phyloP scores from a whole-genome alignment of 2,888 invertebrate genomes.

The Schizotus pectinicornis region DNA sequence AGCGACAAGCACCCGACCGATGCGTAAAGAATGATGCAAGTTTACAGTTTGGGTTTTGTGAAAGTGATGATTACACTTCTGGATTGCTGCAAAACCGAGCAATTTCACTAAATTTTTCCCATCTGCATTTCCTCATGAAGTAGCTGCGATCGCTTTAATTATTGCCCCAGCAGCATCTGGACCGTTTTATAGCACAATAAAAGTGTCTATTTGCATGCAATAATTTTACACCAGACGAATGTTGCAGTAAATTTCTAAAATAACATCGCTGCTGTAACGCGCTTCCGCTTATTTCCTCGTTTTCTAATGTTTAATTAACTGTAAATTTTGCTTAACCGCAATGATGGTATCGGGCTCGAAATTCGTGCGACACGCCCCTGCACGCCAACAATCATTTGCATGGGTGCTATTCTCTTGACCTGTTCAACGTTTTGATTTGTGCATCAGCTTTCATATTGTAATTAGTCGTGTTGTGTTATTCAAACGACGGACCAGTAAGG shows the following conservation, averaged over 20 bases:
- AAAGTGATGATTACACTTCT: too few relatives aligned
- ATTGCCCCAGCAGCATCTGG: too few relatives aligned
- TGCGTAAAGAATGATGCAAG: too few relatives aligned
- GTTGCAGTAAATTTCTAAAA: neutral
- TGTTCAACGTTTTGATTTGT: slow-evolving; percentile 7
- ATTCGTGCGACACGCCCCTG: slow-evolving; percentile 7
- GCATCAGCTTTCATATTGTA: slow-evolving; percentile 7
- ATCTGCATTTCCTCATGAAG: too few relatives aligned
- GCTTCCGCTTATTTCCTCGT: neutral
- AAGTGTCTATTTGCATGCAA: neutral
- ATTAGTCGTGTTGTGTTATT: slow-evolving; percentile 3
- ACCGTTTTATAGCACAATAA: too few relatives aligned
- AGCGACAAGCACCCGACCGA: too few relatives aligned
- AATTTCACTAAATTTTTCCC: too few relatives aligned
- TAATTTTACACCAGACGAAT: neutral
- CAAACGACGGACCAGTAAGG: neutral
- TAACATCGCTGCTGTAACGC: neutral
- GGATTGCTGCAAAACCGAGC: too few relatives aligned
- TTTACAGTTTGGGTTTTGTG: too few relatives aligned
- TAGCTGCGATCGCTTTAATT: too few relatives aligned
- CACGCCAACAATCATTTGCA: slow-evolving; percentile 5
- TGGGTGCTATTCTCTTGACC: slow-evolving; percentile 5
- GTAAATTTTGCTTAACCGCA: slow-evolving; percentile 4
- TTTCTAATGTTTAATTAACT: slow-evolving; percentile 20
- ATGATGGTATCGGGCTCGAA: neutral